Evolutionary conservation across 2,113 vertebrate species (phyloP).

Genomic region (Ctenomys sociabilis): DNA sequence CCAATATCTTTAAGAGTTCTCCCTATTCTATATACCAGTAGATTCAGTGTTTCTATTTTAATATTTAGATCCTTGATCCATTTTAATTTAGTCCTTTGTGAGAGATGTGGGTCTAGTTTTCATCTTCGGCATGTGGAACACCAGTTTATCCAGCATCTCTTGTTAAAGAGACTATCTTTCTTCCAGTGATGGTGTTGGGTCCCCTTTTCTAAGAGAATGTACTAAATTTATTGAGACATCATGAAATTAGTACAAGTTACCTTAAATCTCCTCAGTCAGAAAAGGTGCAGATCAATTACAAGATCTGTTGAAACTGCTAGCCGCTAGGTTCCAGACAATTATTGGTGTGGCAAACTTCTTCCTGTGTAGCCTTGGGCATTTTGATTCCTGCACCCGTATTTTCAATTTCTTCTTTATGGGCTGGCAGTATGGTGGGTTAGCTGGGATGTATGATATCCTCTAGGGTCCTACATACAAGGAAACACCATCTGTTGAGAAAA

Average conservation of each 20-base stretch:
- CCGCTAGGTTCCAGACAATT: neutral
- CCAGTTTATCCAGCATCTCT: neutral
- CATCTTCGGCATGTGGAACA: neutral
- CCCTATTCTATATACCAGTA: neutral
- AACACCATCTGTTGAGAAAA: neutral
- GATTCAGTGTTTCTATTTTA: neutral
- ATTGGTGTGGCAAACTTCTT: neutral
- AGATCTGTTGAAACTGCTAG: neutral
- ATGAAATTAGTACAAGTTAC: neutral
- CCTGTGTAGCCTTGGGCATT: neutral
- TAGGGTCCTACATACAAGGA: neutral
- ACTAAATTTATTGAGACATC: neutral
- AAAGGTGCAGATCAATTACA: neutral
- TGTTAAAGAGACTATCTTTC: neutral
- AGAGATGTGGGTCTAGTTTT: neutral
- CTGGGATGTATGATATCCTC: neutral
- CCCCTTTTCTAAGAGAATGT: neutral
- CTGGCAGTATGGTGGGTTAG: neutral
- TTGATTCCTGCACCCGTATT: neutral
- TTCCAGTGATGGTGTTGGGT: neutral
- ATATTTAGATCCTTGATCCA: neutral
- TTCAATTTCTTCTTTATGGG: neutral
- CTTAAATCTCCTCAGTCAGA: neutral
- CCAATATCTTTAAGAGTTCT: neutral
- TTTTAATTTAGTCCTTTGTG: neutral